Evolutionary conservation across 2,888 invertebrate genomes (phyloP), one percentile per base, ranked within the genome.

Genomic region (Rambutsinella grinnellia): DNA sequence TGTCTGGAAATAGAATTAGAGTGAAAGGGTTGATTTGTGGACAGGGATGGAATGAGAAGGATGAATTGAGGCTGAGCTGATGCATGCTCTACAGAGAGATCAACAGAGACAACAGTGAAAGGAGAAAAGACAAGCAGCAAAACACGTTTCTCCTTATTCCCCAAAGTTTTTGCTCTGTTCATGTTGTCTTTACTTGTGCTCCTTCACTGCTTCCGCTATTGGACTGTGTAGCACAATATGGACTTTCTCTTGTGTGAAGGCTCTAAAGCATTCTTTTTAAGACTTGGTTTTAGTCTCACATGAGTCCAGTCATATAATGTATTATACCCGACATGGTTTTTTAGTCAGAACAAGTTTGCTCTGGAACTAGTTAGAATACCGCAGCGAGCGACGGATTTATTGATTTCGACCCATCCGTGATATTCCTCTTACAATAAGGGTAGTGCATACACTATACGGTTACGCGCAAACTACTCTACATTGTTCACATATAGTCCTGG

Each of bases 321-420:
- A 76, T 68, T 76, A 65, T 76, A 63, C 63, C 58, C 76, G 70
- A 69, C 70, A 70, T 60, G 76, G 71, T 76, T 61, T 76, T 76
- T 61, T 65, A 66, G 70, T 71, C 62, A 70, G 76, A 67, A 75
- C 74, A 75, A 75, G 67, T 75, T 75, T 76, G 67, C 68, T 69
- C 62, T 26, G 47, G 56, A 71, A 54, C 76, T 44, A 70, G 78
- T 74, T 69, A 76, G 80, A 76, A 76, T 80, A 80, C 80, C 80
- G 78, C 80, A 78, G 80, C 76, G 80, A 78, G 80, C 76, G 80
- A 78, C 78, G 78, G 78, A 80, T 80, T 80, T 80, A 80, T 80
- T 80, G 80, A 80, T 80, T 80, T 80, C 78, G 80, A 80, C 80
- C 80, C 78, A 78, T 78, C 80, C 78, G 78, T 78, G 76, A 76